These are phyloP conservation scores for Parochlus steinenii DNA, from an alignment of 2,888 invertebrate genomes.

Conservation along the genomic window DNA sequence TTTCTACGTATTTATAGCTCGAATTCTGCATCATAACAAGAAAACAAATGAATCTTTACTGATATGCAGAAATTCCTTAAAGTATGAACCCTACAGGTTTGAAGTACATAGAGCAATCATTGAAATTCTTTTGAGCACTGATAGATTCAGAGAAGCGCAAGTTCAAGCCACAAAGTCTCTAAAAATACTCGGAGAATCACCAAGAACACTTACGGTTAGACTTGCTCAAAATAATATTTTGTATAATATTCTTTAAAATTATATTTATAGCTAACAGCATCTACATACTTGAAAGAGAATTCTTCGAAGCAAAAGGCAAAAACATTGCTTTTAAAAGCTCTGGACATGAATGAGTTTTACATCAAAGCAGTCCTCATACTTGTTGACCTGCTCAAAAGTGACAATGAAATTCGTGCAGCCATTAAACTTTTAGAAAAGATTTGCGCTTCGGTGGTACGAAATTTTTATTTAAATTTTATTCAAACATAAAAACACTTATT, in stretches of 20 bases:
- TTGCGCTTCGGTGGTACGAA: slow-evolving; percentile 26
- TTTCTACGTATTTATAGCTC: slow-evolving; percentile 14
- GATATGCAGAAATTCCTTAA: slow-evolving; percentile 22
- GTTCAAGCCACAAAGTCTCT: slow-evolving; percentile 53
- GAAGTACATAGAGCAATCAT: slow-evolving; percentile 66
- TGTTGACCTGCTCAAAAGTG: slow-evolving; percentile 50
- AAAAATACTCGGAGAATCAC: slow-evolving; percentile 51
- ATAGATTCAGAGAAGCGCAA: slow-evolving; percentile 53
- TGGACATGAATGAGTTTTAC: slow-evolving; percentile 52
- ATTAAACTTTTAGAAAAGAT: slow-evolving; percentile 50
- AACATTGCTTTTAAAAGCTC: slow-evolving; percentile 51
- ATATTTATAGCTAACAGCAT: slow-evolving; percentile 49
- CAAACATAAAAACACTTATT: too few relatives aligned
- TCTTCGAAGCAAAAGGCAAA: slow-evolving; percentile 37
- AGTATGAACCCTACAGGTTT: slow-evolving; percentile 25
- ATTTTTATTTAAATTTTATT: slow-evolving; percentile 24
- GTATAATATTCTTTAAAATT: slow-evolving; percentile 3
- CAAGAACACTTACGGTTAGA: slow-evolving; percentile 54
- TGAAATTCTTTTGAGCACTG: slow-evolving; percentile 51
- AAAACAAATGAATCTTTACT: slow-evolving; percentile 23
- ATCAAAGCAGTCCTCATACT: slow-evolving; percentile 55
- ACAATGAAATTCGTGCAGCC: slow-evolving; percentile 47
- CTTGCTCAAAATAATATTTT: too few relatives aligned
- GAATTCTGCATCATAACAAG: slow-evolving; percentile 22
- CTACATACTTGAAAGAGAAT: slow-evolving; percentile 52